These are phyloP conservation scores for Fopius arisanus DNA, from an alignment of 1,140 invertebrate genomes.

Conservation along the genomic window DNA sequence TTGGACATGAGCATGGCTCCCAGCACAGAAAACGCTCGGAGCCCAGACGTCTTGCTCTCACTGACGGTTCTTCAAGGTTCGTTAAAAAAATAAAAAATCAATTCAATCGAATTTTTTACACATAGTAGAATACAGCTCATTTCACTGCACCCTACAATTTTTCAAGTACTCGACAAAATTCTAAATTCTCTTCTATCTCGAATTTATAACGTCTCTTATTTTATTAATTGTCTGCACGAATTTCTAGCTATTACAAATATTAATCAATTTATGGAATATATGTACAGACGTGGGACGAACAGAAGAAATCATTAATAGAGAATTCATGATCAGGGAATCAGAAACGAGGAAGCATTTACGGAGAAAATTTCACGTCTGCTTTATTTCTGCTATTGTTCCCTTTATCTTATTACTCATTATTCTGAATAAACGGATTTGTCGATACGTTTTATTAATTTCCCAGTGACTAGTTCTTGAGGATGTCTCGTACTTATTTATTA, in stretches of 20 bases:
- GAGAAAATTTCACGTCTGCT: not conserved
- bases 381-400: not conserved
- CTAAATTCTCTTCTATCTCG: no score
- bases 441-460: not conserved
- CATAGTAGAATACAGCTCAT: not conserved
- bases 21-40: slow-evolving; percentile 41
- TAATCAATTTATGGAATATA: not conserved
- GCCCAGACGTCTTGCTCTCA: slow-evolving; percentile 54
- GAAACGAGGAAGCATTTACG: not conserved
- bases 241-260: no score
- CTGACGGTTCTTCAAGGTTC: slow-evolving; percentile 38
- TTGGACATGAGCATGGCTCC: slow-evolving; percentile 1
- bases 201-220: no score
- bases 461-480: not conserved
- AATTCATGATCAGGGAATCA: not conserved
- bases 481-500: slow-evolving; percentile 30
- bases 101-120: slow-evolving; percentile 4
- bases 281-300: not conserved
- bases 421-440: not conserved
- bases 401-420: not conserved
- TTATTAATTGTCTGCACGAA: no score
- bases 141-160: slow-evolving; percentile 5
- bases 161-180: not conserved
- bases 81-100: not conserved
- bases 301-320: not conserved